Conservation (phyloP, 2,888 invertebrate species). For the Andrena bucephala region DNA sequence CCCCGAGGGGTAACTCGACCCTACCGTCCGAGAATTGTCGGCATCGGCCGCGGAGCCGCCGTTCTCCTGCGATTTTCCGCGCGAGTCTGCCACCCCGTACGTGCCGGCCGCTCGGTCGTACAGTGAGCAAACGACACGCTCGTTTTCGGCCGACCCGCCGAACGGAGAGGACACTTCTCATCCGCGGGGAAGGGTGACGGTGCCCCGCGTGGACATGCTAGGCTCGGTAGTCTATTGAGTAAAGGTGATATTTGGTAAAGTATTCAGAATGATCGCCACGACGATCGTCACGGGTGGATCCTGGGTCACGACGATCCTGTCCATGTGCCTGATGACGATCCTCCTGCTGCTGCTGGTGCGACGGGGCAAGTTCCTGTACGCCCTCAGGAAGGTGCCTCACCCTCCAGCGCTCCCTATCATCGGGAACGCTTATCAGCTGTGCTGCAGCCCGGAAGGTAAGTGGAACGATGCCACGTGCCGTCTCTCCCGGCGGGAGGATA, state of each 20-base stretch:
- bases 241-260: neutral
- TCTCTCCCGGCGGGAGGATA: neutral
- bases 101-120: too few relatives aligned
- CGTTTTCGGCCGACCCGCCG: too few relatives aligned
- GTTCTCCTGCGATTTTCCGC: neutral
- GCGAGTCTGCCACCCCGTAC: too few relatives aligned
- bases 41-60: neutral
- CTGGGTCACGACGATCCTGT: conserved; percentile 72
- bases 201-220: neutral
- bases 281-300: conserved; percentile 46
- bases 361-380: conserved; percentile 75
- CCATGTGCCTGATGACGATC: conserved; percentile 64
- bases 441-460: conserved; percentile 82
- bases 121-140: too few relatives aligned
- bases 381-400: conserved; percentile 78
- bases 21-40: neutral
- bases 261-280: conserved; percentile 12
- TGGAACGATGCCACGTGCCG: neutral
- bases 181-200: too few relatives aligned
- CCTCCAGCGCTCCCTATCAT: conserved; percentile 81
- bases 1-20: neutral
- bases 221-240: neutral
- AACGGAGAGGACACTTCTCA: too few relatives aligned
- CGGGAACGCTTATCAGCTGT: conserved; percentile 83
- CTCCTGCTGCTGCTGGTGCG: conserved; percentile 64